Conservation (phyloP, 1,140 invertebrate species). For the Habropoda laboriosa region DNA sequence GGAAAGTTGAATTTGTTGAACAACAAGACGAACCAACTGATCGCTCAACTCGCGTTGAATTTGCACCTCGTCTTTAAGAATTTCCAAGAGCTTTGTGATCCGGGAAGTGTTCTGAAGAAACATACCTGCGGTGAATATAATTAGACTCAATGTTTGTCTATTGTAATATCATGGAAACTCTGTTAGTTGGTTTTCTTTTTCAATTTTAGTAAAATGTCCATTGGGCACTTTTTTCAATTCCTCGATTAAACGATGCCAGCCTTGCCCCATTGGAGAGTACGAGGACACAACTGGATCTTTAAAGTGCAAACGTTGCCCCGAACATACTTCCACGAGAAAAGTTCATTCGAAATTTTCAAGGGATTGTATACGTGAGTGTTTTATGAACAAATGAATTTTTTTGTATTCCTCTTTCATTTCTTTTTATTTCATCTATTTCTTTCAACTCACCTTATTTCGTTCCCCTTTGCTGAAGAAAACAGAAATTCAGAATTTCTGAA, state of each 20-base stretch:
- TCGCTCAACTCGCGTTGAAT: constrained; percentile 69
- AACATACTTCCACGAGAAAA: constrained; percentile 83
- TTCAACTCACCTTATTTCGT: too few species aligned
- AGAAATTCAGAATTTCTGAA: not conserved
- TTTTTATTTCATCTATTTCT: not conserved
- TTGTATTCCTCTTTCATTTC: not conserved
- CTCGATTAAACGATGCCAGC: constrained; percentile 81
- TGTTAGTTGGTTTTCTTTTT: not conserved
- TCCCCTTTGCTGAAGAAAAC: too few species aligned
- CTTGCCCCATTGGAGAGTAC: constrained; percentile 85
- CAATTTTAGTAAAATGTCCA: constrained; percentile 84
- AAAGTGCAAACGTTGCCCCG: constrained; percentile 84
- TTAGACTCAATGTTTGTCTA: not conserved
- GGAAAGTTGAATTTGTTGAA: constrained; percentile 67
- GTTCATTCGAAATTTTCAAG: constrained; percentile 81
- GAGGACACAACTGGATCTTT: constrained; percentile 83
- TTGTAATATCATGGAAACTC: not conserved
- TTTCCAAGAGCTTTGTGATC: constrained; percentile 65
- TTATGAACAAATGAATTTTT: not conserved
- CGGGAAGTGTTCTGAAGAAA: constrained; percentile 69
- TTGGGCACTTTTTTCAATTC: constrained; percentile 86
- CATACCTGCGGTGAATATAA: constrained; percentile 69
- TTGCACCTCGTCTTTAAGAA: constrained; percentile 67
- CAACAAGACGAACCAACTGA: constrained; percentile 68
- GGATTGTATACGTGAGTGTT: constrained; percentile 84